These are phyloP conservation scores for Tetramorium bicarinatum DNA, from an alignment of 2,888 invertebrate species.

Conservation along the genomic window DNA sequence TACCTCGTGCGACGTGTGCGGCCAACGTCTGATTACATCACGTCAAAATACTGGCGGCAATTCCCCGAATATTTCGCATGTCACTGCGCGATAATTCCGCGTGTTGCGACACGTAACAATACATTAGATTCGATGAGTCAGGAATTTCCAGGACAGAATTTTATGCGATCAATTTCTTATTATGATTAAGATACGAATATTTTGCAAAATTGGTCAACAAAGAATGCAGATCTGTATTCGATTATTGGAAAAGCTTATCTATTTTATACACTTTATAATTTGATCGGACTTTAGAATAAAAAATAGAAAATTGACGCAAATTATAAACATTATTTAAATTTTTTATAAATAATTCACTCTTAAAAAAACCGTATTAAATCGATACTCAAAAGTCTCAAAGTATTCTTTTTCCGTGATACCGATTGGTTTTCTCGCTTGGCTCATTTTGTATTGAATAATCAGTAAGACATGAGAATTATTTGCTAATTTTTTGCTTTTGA, in stretches of 20 bases:
- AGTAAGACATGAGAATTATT: too few relatives aligned
- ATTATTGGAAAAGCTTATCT: background rate
- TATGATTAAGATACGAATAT: background rate
- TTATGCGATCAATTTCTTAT: background rate
- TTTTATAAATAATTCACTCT: background rate
- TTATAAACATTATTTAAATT: background rate
- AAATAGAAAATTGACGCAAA: background rate
- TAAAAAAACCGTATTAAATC: too few relatives aligned
- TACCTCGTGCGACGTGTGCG: conserved; percentile 1
- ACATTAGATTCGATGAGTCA: conserved; percentile 30
- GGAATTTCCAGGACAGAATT: background rate
- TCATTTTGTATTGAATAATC: too few relatives aligned
- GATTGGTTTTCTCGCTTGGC: too few relatives aligned
- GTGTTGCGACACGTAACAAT: background rate
- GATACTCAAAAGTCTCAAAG: too few relatives aligned
- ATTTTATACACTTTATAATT: background rate
- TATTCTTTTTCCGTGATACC: too few relatives aligned
- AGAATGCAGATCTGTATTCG: background rate
- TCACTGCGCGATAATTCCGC: conserved; percentile 6
- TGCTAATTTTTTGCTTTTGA: too few relatives aligned
- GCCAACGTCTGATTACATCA: conserved; percentile 15
- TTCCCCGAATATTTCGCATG: conserved; percentile 8
- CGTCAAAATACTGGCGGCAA: background rate
- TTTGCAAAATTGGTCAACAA: background rate
- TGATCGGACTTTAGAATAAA: background rate